phyloP scores from a whole-genome alignment of 2,797 vertebrate species.

The Coracias cyanogaster region DNA sequence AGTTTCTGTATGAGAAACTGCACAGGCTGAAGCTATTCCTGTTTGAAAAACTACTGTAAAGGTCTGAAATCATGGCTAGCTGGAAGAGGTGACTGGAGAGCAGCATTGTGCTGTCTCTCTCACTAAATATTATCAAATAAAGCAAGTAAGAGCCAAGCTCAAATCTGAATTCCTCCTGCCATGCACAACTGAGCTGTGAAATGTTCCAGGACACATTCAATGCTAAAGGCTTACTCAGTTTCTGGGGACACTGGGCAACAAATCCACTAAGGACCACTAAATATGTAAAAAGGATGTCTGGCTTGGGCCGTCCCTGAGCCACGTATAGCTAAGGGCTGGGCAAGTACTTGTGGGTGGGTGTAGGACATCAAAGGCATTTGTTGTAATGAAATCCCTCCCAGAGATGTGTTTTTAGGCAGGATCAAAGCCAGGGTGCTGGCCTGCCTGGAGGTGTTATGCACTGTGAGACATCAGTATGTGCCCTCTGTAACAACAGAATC shows the following conservation, averaged over 20 bases:
- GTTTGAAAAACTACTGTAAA: rapidly evolving
- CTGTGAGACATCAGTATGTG: neutral
- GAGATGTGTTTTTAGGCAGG: neutral
- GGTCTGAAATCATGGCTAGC: neutral
- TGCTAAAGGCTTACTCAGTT: neutral
- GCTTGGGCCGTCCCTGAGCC: neutral
- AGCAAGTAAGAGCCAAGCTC: neutral
- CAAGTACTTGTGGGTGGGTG: neutral
- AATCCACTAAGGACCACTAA: neutral
- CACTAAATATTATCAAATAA: neutral
- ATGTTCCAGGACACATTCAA: neutral
- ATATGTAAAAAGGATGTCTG: neutral
- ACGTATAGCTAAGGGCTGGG: neutral
- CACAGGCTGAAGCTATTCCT: neutral
- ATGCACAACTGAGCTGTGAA: neutral
- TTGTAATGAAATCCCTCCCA: neutral
- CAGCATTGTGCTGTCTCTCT: neutral
- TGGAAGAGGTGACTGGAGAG: neutral
- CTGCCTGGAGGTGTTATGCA: neutral
- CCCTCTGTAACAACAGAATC: neutral
- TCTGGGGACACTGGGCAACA: neutral
- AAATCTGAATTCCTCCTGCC: rapidly evolving
- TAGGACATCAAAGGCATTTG: neutral
- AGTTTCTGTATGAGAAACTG: neutral
- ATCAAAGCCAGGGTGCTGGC: neutral